Evolutionary conservation across 2,113 vertebrate species (phyloP).

Genomic region (Rhinoptilus africanus): DNA sequence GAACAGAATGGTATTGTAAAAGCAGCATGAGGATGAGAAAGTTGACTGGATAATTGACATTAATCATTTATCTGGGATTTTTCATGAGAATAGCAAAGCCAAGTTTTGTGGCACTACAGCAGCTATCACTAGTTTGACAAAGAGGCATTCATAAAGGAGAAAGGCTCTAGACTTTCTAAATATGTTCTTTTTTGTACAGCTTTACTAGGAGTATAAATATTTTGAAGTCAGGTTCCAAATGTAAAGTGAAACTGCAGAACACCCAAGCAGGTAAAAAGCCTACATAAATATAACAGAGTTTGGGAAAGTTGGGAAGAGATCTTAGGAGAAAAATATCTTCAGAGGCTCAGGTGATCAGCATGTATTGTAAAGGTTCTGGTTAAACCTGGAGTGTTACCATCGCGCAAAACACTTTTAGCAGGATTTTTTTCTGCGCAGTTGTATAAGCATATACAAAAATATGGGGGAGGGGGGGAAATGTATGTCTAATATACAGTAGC

Average conservation of each 20-base stretch:
- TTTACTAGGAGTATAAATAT: neutral
- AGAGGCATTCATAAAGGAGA: neutral
- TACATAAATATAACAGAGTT: neutral
- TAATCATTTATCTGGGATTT: neutral
- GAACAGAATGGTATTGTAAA: neutral
- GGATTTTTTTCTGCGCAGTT: neutral
- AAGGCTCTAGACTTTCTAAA: neutral
- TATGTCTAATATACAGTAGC: neutral
- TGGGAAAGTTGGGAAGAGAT: neutral
- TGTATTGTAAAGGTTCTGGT: neutral
- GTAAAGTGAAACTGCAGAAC: neutral
- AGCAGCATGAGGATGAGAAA: neutral
- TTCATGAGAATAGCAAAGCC: neutral
- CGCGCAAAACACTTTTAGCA: neutral
- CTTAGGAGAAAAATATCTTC: neutral
- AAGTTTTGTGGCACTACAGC: neutral
- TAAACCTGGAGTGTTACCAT: neutral
- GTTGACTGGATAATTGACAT: neutral
- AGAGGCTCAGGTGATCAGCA: neutral
- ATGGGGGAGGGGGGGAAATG: neutral
- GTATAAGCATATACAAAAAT: neutral
- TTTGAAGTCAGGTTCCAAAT: neutral
- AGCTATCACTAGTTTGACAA: neutral
- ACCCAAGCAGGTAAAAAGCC: neutral
- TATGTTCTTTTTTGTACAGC: neutral